Conservation (phyloP, 2,888 invertebrate genomes). For the Pteria penguin region DNA sequence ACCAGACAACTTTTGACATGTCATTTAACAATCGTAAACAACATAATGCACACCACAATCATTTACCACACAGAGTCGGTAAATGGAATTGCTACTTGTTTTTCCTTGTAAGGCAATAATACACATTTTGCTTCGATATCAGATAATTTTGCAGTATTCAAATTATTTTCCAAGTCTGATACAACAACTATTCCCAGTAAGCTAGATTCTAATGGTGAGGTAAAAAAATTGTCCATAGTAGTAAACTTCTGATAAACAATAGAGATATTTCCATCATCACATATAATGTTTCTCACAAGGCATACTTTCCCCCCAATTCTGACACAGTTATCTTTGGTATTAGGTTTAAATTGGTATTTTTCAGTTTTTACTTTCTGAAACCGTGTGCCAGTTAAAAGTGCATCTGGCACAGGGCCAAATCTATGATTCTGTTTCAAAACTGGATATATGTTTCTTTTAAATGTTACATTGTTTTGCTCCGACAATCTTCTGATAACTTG, state of each 20-base stretch:
- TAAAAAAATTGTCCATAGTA: neutral
- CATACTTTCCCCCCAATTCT: neutral
- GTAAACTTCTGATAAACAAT: neutral
- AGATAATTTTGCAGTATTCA: neutral
- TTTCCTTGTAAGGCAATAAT: conserved; percentile 3
- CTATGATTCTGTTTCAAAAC: neutral
- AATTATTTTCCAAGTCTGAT: neutral
- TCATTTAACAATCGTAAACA: no score
- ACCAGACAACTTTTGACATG: no score
- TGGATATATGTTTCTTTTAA: neutral
- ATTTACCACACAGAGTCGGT: conserved; percentile 3
- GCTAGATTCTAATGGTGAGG: neutral
- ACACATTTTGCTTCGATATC: neutral
- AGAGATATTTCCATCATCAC: neutral
- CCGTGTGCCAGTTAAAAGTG: neutral
- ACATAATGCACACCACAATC: neutral
- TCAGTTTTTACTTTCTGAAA: neutral
- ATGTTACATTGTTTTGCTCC: conserved; percentile 7
- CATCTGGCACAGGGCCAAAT: neutral
- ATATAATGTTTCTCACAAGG: conserved; percentile 2
- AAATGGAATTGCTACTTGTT: conserved; percentile 6
- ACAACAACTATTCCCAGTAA: conserved; percentile 1
- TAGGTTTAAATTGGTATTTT: neutral
- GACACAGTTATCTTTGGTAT: conserved; percentile 4
- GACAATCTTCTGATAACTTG: conserved; percentile 47